Conservation (phyloP, 2,888 invertebrate genomes). For the Venusia cambrica region DNA sequence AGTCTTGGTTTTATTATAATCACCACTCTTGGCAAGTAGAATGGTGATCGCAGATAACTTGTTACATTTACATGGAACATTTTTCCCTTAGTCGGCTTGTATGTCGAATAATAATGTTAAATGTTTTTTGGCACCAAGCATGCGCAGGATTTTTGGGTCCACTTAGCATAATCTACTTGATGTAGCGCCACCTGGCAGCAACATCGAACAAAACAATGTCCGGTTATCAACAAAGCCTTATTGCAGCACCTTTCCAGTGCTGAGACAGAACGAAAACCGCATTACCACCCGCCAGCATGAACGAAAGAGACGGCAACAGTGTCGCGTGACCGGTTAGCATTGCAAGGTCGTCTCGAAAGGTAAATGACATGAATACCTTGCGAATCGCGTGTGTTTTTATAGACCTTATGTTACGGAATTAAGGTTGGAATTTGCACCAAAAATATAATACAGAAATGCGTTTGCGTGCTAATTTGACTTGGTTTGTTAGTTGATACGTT, state of each 20-base stretch:
- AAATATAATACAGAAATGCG: constrained; percentile 32
- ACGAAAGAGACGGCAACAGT: constrained; percentile 45
- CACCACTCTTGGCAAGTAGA: too few species aligned
- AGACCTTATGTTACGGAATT: constrained; percentile 10
- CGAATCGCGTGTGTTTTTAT: constrained; percentile 11
- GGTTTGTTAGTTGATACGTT: constrained; percentile 49
- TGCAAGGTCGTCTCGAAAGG: constrained; percentile 76
- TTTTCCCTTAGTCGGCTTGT: too few species aligned
- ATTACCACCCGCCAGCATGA: constrained; percentile 29
- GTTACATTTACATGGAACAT: too few species aligned
- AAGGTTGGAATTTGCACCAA: constrained; percentile 28
- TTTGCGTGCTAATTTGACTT: constrained; percentile 62
- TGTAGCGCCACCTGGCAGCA: constrained; percentile 36
- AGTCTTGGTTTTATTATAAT: too few species aligned
- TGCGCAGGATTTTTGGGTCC: too few species aligned
- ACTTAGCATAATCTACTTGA: too few species aligned
- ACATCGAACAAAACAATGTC: constrained; percentile 35
- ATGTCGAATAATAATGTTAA: too few species aligned
- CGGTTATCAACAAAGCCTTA: constrained; percentile 41
- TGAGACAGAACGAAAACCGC: constrained; percentile 36
- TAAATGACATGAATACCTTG: constrained; percentile 59
- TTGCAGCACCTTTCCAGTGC: constrained; percentile 41
- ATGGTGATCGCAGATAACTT: too few species aligned
- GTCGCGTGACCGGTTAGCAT: constrained; percentile 75
- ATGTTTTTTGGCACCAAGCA: too few species aligned